Percentiles rank a stretch among this genome's conserved stretches.
Evolutionary conservation across 2,888 invertebrate species (phyloP).

Genomic region (Athrips mouffetella): DNA sequence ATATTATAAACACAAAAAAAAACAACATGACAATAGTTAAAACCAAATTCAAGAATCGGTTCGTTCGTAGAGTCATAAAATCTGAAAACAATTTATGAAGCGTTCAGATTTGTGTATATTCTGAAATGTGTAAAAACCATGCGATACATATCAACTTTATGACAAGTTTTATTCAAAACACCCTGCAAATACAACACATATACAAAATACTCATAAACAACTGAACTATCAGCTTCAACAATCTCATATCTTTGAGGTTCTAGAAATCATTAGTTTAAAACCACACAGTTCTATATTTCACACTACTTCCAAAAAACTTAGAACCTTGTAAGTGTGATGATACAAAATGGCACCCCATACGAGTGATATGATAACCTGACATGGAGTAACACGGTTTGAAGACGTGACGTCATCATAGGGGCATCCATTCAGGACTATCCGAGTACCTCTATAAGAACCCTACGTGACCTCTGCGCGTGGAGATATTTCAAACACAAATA

Average conservation of each 20-base stretch:
- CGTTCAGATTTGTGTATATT: too few relatives aligned
- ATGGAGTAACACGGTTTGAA: background rate
- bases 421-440: constrained; percentile 1
- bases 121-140: too few relatives aligned
- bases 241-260: background rate
- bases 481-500: constrained; percentile 5
- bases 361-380: constrained; percentile 1
- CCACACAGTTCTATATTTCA: too few relatives aligned
- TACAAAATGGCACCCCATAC: background rate
- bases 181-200: background rate
- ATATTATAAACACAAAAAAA: too few relatives aligned
- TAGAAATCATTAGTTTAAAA: too few relatives aligned
- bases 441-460: background rate
- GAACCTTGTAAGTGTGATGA: too few relatives aligned
- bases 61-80: too few relatives aligned
- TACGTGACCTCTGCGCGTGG: background rate
- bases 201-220: background rate
- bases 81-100: too few relatives aligned
- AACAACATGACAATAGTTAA: too few relatives aligned
- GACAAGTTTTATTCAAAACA: background rate
- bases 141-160: too few relatives aligned
- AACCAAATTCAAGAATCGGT: too few relatives aligned
- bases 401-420: background rate
- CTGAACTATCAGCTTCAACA: background rate
- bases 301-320: too few relatives aligned